Evolutionary conservation across 2,888 invertebrate genomes (phyloP).

Genomic region (Rhodophaea formosa): DNA sequence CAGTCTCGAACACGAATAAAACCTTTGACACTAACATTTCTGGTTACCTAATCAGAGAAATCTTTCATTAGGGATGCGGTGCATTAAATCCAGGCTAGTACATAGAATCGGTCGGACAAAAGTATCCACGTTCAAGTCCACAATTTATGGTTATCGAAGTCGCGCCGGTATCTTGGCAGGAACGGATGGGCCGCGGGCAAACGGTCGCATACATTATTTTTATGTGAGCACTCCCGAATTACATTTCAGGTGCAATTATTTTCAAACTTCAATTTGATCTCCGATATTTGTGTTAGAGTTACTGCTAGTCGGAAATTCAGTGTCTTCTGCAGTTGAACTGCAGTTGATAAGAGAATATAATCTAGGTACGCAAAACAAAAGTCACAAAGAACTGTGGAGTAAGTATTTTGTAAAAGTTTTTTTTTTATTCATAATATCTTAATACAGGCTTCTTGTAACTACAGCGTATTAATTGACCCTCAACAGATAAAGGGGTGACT

Average conservation of each 20-base stretch:
- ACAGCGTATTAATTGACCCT: too few species aligned
- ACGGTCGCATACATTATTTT: conserved; percentile 21
- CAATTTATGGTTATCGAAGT: conserved; percentile 23
- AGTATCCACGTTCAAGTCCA: conserved; percentile 16
- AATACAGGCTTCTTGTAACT: too few species aligned
- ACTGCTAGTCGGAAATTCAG: conserved; percentile 23
- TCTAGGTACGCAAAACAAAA: too few species aligned
- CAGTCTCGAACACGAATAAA: too few species aligned
- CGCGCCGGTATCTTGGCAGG: conserved; percentile 20
- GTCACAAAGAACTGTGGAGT: too few species aligned
- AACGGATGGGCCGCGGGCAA: conserved; percentile 21
- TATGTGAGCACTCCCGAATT: conserved; percentile 20
- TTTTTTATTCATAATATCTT: too few species aligned
- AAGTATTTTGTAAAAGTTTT: too few species aligned
- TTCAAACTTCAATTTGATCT: conserved; percentile 13
- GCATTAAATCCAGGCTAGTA: conserved; percentile 7
- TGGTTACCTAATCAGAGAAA: conserved; percentile 17
- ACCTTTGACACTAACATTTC: too few species aligned
- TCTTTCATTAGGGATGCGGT: neutral
- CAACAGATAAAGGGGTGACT: too few species aligned
- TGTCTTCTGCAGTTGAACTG: neutral
- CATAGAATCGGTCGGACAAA: conserved; percentile 13
- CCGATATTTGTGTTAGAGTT: conserved; percentile 3
- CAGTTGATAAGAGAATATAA: too few species aligned
- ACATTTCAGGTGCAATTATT: conserved; percentile 18